A percentile compares a stretch with the other conserved stretches of the same genome.
Conservation (phyloP, 2,113 vertebrate genomes). For the Seriola rivoliana region DNA sequence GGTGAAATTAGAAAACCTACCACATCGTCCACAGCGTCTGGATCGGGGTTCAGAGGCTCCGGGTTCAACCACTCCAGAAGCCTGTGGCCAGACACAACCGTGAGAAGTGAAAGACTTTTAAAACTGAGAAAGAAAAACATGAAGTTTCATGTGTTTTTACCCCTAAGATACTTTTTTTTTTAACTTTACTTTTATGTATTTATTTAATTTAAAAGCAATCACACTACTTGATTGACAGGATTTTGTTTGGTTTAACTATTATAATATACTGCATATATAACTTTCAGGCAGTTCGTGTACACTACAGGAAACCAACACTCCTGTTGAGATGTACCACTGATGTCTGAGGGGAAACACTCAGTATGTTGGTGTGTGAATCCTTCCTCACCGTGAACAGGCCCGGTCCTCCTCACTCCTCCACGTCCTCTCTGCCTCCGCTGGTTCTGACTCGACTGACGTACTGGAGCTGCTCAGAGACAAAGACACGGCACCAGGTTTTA, state of each 20-base stretch:
- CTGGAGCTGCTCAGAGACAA: neutral
- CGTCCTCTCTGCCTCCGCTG: conserved; percentile 1
- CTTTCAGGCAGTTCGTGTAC: neutral
- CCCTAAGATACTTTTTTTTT: too few species aligned
- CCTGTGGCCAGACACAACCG: conserved; percentile 52
- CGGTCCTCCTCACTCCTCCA: conserved; percentile 34
- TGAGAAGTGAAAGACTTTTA: neutral
- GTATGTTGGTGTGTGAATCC: neutral
- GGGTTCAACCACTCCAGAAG: conserved; percentile 83
- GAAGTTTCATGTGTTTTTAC: neutral
- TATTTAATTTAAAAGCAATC: neutral
- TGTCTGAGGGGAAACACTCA: neutral
- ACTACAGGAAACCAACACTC: neutral
- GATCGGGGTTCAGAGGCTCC: conserved; percentile 59
- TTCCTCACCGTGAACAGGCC: conserved; percentile 65
- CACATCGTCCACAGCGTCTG: conserved; percentile 21
- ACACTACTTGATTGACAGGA: neutral
- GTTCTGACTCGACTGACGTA: neutral
- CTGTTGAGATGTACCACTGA: neutral
- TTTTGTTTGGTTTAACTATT: neutral
- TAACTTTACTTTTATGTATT: neutral
- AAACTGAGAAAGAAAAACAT: neutral
- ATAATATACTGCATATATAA: neutral
- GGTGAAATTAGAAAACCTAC: conserved; percentile 40
- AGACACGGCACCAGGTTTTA: neutral